These are phyloP conservation scores for Danio aesculapii DNA, from an alignment of 2,797 vertebrate species.

Conservation along the genomic window DNA sequence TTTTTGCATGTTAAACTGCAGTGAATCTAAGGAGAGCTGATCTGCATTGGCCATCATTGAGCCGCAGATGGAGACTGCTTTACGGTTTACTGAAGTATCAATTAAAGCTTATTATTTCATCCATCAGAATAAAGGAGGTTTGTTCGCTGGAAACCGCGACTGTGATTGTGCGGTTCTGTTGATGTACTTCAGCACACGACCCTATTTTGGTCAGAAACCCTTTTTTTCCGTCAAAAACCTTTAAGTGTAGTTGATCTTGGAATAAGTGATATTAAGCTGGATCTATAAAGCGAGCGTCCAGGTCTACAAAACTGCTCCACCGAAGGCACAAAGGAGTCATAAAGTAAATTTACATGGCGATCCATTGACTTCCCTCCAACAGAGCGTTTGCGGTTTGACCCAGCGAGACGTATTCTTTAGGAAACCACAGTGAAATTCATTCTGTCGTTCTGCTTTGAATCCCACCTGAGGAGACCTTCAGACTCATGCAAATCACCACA, in stretches of 20 bases:
- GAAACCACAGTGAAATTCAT: conserved; percentile 55
- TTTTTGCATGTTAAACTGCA: too few relatives aligned
- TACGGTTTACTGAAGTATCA: conserved; percentile 36
- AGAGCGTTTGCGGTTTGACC: conserved; percentile 53
- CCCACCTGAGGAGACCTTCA: conserved; percentile 46
- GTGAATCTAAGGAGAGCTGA: neutral
- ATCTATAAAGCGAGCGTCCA: conserved; percentile 33
- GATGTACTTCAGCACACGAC: conserved; percentile 13
- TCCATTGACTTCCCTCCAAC: conserved; percentile 40
- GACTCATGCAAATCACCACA: conserved; percentile 31
- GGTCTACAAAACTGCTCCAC: conserved; percentile 29
- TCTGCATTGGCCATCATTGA: neutral
- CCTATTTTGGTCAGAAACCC: neutral
- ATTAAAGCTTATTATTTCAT: conserved; percentile 42
- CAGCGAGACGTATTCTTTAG: conserved; percentile 33
- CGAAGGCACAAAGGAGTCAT: conserved; percentile 21
- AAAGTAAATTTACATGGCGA: conserved; percentile 51
- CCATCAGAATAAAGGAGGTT: neutral
- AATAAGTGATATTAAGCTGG: conserved; percentile 17
- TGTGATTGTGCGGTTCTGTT: conserved; percentile 1
- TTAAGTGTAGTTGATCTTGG: conserved; percentile 38
- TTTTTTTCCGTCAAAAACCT: conserved; percentile 25
- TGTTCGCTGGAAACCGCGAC: conserved; percentile 11
- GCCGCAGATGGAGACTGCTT: neutral
- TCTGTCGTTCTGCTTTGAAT: conserved; percentile 37